These are phyloP conservation scores for Cotesia typhae DNA, from an alignment of 1,140 invertebrate genomes.

Conservation along the genomic window DNA sequence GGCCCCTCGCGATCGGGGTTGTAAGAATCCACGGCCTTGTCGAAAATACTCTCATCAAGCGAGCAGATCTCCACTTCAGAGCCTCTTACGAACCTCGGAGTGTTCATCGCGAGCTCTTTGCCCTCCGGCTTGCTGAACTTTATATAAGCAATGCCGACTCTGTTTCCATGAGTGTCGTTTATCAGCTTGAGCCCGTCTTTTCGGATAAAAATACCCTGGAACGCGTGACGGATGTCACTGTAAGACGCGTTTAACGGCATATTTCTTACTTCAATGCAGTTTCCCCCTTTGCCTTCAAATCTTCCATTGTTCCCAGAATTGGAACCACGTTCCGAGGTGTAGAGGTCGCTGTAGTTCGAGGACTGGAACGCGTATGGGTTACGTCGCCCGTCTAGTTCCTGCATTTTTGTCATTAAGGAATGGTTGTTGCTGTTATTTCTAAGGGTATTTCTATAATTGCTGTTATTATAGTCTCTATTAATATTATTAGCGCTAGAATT, in stretches of 20 bases:
- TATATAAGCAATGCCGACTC: conserved; percentile 82
- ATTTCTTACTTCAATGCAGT: conserved; percentile 77
- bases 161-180: conserved; percentile 79
- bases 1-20: conserved; percentile 53
- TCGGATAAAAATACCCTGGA: conserved; percentile 79
- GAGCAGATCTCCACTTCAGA: conserved; percentile 70
- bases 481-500: conserved; percentile 15
- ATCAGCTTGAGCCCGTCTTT: conserved; percentile 87
- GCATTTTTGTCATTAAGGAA: conserved; percentile 59
- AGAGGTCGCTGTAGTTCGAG: background rate
- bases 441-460: conserved; percentile 40
- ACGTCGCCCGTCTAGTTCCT: conserved; percentile 69
- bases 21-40: conserved; percentile 73
- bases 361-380: conserved; percentile 72
- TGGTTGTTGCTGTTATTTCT: conserved; percentile 39
- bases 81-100: conserved; percentile 61
- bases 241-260: conserved; percentile 76
- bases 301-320: conserved; percentile 45
- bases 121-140: conserved; percentile 76
- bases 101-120: conserved; percentile 75
- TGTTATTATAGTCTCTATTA: conserved; percentile 10
- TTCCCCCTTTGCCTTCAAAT: conserved; percentile 54
- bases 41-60: conserved; percentile 72
- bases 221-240: conserved; percentile 82
- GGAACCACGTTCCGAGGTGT: background rate